Evolutionary conservation across 2,797 vertebrate species (phyloP).

Genomic region (Platalea minor): DNA sequence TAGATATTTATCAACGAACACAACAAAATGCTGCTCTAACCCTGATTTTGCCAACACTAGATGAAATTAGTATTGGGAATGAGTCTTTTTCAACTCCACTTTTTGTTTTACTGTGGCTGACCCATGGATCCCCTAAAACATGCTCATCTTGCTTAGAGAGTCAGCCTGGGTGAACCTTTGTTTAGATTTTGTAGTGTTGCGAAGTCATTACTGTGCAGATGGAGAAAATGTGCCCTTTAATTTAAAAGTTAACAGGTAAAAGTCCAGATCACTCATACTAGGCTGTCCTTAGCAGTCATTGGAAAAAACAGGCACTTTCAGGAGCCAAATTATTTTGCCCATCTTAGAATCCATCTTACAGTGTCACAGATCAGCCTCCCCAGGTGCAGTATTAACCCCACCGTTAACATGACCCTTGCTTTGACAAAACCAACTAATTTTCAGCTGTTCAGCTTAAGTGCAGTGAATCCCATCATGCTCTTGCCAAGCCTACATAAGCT

Average conservation of each 20-base stretch:
- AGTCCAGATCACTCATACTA: neutral
- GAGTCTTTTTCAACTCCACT: neutral
- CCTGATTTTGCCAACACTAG: neutral
- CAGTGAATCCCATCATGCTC: neutral
- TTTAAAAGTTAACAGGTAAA: neutral
- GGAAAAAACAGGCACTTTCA: neutral
- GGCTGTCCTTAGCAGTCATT: neutral
- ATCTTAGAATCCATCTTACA: neutral
- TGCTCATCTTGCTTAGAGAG: fast-evolving
- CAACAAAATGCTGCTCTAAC: neutral
- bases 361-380: neutral
- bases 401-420: neutral
- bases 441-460: neutral
- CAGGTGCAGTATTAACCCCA: neutral
- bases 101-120: neutral
- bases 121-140: neutral
- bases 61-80: neutral
- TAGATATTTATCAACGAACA: neutral
- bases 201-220: neutral
- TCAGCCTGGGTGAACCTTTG: neutral
- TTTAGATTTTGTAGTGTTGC: neutral
- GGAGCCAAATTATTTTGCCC: neutral
- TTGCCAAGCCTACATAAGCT: neutral
- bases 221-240: neutral
- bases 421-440: neutral